Base-by-base conservation (phyloP, 2,888 invertebrate species). In the Dryadula phaetusa region DNA sequence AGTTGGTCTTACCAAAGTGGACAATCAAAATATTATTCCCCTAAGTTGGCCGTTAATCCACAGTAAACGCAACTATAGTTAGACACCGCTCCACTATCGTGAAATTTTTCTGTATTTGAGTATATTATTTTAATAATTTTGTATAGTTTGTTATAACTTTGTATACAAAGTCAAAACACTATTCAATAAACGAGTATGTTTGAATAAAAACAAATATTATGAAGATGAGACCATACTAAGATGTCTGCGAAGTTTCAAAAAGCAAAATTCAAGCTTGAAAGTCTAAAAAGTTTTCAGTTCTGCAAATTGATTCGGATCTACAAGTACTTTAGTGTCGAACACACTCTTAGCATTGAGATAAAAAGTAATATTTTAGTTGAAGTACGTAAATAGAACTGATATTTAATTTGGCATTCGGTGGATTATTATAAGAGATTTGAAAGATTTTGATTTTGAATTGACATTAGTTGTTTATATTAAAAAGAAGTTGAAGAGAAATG, bases 161-260 rank as follows among this genome's bases (percentile, higher is more conserved):
- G 4, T 56, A 10, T n/a, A n/a, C n/a, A n/a, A n/a, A n/a, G n/a
- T n/a, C 5, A 56, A 40, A 25, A 56, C 16, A 40, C 40, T 56
- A n/a, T 56, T 56, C n/a, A n/a, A 40, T 40, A 56, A 22, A 56
- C 10, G 28, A 16, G 20, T 37, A 22, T 40, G n/a, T 56, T 25
- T 6, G n/a, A 40, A 25, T 16, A 25, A 40, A n/a, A 56, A n/a
- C 56, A 40, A 40, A 56, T 56, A 56, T 56, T 56, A 40, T 56
- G 56, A 56, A 56, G 54, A 37, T 56, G 8, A 56, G 22, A 40
- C 37, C 16, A 25, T 10, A 40, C 37, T 56, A 40, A 40, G 56
- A 37, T 56, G 56, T 56, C 56, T 56, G 56, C 22, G 25, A 40
- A 56, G 40, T 56, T 56, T 56, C n/a, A 40, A 56, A 56, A 56